Percentiles rank a stretch among this genome's conserved stretches.
These are phyloP conservation scores for Paedocypris sp. DNA, from an alignment of 2,113 vertebrate species.

Conservation along the genomic window DNA sequence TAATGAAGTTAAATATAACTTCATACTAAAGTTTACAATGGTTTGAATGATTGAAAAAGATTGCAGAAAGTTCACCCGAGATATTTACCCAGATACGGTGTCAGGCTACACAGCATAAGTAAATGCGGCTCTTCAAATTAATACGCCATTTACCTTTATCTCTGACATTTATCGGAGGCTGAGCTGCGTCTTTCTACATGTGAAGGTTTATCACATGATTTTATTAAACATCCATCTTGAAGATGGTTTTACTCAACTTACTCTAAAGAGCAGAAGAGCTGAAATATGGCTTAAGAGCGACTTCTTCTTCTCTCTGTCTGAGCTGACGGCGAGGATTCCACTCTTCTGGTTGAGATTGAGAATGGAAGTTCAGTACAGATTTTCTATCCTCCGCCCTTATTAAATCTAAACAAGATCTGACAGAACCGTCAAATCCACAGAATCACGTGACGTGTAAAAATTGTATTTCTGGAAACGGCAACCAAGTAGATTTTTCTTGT, in stretches of 20 bases:
- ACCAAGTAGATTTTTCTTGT: no score
- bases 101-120: not conserved
- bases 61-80: not conserved
- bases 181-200: conserved; percentile 18
- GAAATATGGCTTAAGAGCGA: conserved; percentile 40
- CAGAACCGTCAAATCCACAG: conserved; percentile 5
- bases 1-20: no score
- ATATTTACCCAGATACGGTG: not conserved
- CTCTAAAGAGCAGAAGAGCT: conserved; percentile 3
- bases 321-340: conserved; percentile 13
- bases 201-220: conserved; percentile 9
- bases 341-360: conserved; percentile 31
- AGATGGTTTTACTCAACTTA: conserved; percentile 31
- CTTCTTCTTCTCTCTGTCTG: conserved; percentile 30
- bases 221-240: conserved; percentile 37
- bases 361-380: conserved; percentile 31
- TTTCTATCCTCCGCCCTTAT: not conserved
- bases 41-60: no score
- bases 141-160: not conserved
- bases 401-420: conserved; percentile 31
- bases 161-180: conserved; percentile 30
- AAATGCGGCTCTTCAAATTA: not conserved
- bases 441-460: no score
- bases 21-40: no score
- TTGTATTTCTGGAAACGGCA: no score